These are phyloP conservation scores for Drosophila subsilvestris DNA, from an alignment of 2,888 invertebrate genomes.

Conservation along the genomic window DNA sequence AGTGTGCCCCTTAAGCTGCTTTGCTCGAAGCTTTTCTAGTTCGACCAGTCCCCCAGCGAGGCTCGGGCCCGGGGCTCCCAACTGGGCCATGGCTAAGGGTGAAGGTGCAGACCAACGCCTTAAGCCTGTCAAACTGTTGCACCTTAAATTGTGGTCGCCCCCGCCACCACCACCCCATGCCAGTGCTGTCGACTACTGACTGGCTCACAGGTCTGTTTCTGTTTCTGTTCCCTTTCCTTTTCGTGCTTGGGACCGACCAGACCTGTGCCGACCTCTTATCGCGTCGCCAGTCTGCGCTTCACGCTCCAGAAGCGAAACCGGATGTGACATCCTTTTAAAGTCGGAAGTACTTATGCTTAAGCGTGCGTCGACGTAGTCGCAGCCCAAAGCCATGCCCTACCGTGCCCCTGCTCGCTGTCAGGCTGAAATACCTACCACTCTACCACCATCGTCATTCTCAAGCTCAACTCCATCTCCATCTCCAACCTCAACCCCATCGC, in stretches of 20 bases:
- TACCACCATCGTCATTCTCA: neutral
- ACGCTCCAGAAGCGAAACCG: slow-evolving; percentile 76
- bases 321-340: slow-evolving; percentile 84
- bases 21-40: slow-evolving; percentile 11
- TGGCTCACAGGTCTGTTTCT: slow-evolving; percentile 5
- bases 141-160: slow-evolving; percentile 54
- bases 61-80: neutral
- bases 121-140: slow-evolving; percentile 53
- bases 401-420: slow-evolving; percentile 2
- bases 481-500: slow-evolving; percentile 4
- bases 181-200: neutral
- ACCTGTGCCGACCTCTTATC: slow-evolving; percentile 61
- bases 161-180: neutral
- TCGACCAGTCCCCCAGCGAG: neutral
- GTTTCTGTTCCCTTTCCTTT: neutral
- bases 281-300: slow-evolving; percentile 75
- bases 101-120: slow-evolving; percentile 7
- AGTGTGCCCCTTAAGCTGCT: slow-evolving; percentile 36
- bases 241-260: slow-evolving; percentile 3
- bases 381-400: slow-evolving; percentile 5
- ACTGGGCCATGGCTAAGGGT: neutral
- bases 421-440: slow-evolving; percentile 5
- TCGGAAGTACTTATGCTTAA: slow-evolving; percentile 84
- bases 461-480: neutral
- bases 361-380: slow-evolving; percentile 71